Percentiles rank a stretch among this genome's conserved stretches.
Evolutionary conservation across 1,140 invertebrate genomes (phyloP).

Genomic region (Drosophila busckii): DNA sequence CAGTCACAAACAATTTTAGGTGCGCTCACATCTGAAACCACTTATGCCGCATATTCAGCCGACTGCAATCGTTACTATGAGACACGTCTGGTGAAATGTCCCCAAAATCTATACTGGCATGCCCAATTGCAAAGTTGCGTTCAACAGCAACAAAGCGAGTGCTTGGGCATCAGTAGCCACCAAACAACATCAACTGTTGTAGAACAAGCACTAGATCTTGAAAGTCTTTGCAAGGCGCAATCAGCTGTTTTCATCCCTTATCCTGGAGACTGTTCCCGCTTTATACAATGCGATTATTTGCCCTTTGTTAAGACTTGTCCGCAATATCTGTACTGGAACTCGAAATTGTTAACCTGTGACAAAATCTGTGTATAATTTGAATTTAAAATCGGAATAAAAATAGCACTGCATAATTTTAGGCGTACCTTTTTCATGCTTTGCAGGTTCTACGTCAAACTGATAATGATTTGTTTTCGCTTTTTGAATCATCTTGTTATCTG

Average conservation of each 20-base stretch:
- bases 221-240: conserved; percentile 10
- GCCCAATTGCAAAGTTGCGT: conserved; percentile 19
- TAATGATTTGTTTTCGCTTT: too few relatives aligned
- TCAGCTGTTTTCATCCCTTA: conserved; percentile 26
- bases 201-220: neutral
- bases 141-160: neutral
- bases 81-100: conserved; percentile 15
- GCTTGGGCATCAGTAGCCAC: neutral
- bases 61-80: conserved; percentile 37
- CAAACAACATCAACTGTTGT: neutral
- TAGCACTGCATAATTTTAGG: too few relatives aligned
- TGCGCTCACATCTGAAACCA: neutral
- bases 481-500: too few relatives aligned
- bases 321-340: conserved; percentile 48
- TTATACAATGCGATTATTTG: conserved; percentile 47
- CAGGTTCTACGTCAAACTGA: too few relatives aligned
- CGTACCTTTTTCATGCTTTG: too few relatives aligned
- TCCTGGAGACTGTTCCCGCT: conserved; percentile 43
- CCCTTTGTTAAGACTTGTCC: conserved; percentile 53
- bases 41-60: conserved; percentile 10
- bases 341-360: conserved; percentile 41
- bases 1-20: neutral
- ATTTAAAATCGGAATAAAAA: too few relatives aligned
- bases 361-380: conserved; percentile 41
- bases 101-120: conserved; percentile 29